Base-by-base conservation (phyloP, 2,113 vertebrate genomes). In the Plecotus auritus region DNA sequence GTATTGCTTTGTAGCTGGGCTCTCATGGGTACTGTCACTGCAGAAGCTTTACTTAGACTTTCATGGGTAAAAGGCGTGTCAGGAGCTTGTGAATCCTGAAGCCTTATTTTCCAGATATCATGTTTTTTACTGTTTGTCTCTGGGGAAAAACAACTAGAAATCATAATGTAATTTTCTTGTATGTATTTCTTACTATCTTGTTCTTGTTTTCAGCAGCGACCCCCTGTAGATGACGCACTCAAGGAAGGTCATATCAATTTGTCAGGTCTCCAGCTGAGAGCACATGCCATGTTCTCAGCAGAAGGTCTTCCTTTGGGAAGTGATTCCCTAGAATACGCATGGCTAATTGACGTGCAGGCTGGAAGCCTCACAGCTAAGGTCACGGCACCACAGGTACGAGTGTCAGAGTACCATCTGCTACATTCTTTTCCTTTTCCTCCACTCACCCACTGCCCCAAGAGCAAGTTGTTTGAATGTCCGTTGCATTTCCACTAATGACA, bases 231-330 rank as follows among this genome's bases (percentile, higher is more conserved):
- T 17, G 99, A 99, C 56, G 98, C 99, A 45, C 98, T 99, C 73
- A 98, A 99, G 93, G 99, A 99, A 66, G 99, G 99, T 28, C 99
- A 99, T 97, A 98, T 99, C 92, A 99, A 98, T 97, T 98, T 99
- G 93, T 99, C 99, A 0, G 99, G 99, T 32, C 98, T 99, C 94
- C 99, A 99, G 98, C 98, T 99, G 98, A 98, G 99, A 10, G 99
- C 99, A 35, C 99, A 99, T 0, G 99, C 99, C 59, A 99, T 99
- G 99, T 99, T 99, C 95, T 99, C 99, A 0, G 99, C 99, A 0
- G 99, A 99, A 97, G 99, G 99, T 18, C 97, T 99, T 72, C 99
- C 99, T 30, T 95, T 99, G 45, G 99, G 99, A 40, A 99, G 98
- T 6, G 99, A 99, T 91, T 99, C 99, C 1, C 96, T 99, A 87